Evolutionary conservation across 1,140 invertebrate genomes (phyloP).

Genomic region (Drepana arcuata): DNA sequence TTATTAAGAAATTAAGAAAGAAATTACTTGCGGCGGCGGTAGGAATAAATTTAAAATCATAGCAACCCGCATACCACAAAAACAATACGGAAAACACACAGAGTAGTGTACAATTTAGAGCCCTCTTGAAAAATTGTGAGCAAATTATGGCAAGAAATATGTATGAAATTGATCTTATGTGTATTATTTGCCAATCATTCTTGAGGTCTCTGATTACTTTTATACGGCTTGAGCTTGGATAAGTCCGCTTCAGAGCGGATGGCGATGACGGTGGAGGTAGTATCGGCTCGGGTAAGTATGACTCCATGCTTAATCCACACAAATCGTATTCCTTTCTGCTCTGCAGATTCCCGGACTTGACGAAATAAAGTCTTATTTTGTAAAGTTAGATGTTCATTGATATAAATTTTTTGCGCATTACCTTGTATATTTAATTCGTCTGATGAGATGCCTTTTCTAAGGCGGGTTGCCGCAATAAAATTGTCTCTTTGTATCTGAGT

Average conservation of each 20-base stretch:
- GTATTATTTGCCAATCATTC: not conserved
- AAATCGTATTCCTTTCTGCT: slow-evolving; percentile 1
- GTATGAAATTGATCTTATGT: no score
- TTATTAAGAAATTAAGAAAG: no score
- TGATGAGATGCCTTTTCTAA: not conserved
- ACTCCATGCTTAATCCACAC: not conserved
- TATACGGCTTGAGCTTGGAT: no score
- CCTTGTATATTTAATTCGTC: slow-evolving; percentile 5
- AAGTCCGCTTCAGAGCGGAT: no score
- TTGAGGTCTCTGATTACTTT: not conserved
- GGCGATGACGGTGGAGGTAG: not conserved
- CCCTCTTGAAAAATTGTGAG: no score
- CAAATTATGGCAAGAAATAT: no score
- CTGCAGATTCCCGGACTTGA: slow-evolving; percentile 3
- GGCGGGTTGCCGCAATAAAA: slow-evolving; percentile 3
- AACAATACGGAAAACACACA: no score
- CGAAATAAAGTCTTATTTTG: slow-evolving; percentile 15
- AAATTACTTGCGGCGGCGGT: no score
- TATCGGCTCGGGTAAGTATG: no score
- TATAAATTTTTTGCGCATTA: slow-evolving; percentile 4
- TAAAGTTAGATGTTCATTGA: slow-evolving; percentile 18
- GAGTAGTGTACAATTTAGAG: no score
- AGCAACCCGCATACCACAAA: no score
- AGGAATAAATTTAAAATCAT: no score
- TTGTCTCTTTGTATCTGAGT: slow-evolving; percentile 10